Base-by-base conservation (phyloP, 2,888 invertebrate species). In the Lasius platythorax region DNA sequence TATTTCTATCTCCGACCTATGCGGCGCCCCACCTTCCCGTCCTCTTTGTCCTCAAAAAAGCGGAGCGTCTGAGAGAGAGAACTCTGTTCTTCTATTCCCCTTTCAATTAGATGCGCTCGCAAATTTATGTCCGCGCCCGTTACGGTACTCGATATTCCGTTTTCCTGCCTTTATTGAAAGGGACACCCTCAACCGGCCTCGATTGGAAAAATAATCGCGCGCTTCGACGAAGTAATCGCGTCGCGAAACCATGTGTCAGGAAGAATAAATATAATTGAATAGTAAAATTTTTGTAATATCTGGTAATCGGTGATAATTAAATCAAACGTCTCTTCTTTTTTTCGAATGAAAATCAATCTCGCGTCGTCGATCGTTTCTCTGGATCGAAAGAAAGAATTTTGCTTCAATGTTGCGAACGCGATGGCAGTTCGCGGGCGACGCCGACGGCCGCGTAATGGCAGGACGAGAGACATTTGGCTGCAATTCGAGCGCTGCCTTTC, bases 71-170 rank as follows among this genome's bases (percentile, higher is more conserved):
- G 82, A 33, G 3, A 33, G 30, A 37, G 37, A 76, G 28, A 56
- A 67, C 76, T 74, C 76, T 66, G 76, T 85, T 85, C 89, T 89
- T 91, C 90, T 90, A 93, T 83, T 93, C 92, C 94, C 94, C 93
- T 93, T 95, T 95, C 95, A 95, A 95, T 95, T 95, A 95, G 94
- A 93, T 93, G 90, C 91, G 91, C 90, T 92, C 88, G 94, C 92
- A 94, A 94, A 95, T 95, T 95, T 95, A 95, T 95, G 95, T 94
- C 91, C 91, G 90, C 89, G 89, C 92, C 88, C 56, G 63, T 50
- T 73, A 64, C 91, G 89, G 90, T 89, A 91, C 91, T 92, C 92
- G 91, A 92, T 93, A 93, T 94, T 93, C 92, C 91, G 91, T 89
- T 91, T 90, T 86, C 89, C 87, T 82, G 87, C 87, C 87, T 89